These are phyloP conservation scores for Tetrapedia diversipes DNA, from an alignment of 2,888 invertebrate species.

Conservation along the genomic window DNA sequence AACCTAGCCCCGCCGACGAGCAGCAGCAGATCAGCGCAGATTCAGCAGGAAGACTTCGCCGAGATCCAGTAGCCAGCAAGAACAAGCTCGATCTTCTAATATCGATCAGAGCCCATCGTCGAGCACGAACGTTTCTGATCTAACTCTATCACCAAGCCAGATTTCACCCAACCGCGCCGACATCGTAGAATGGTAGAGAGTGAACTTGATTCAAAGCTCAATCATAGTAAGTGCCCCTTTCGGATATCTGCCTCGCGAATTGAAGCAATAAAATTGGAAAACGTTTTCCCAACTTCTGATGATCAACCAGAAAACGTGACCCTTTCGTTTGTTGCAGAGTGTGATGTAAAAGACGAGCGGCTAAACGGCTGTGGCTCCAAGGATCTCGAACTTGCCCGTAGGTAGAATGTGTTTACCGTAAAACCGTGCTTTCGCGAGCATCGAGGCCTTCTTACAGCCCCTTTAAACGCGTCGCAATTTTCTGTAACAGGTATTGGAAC, in stretches of 20 bases:
- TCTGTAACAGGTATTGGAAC: slow-evolving; percentile 84
- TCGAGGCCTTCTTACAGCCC: background rate
- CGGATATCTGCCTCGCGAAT: no score
- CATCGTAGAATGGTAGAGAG: slow-evolving; percentile 95
- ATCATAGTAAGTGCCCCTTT: slow-evolving; percentile 87
- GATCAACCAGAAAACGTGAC: no score
- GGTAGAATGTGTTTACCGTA: slow-evolving; percentile 53
- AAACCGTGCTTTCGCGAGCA: background rate
- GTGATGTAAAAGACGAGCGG: slow-evolving; percentile 94
- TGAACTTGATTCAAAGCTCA: slow-evolving; percentile 91
- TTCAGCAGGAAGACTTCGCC: slow-evolving; percentile 80
- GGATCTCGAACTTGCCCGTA: slow-evolving; percentile 87
- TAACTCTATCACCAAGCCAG: slow-evolving; percentile 76
- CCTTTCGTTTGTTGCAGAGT: slow-evolving; percentile 85
- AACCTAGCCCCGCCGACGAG: slow-evolving; percentile 81
- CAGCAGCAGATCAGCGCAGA: slow-evolving; percentile 81
- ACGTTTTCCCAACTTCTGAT: no score
- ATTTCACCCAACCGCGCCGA: slow-evolving; percentile 80
- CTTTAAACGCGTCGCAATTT: background rate
- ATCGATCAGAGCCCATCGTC: slow-evolving; percentile 60
- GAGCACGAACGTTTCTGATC: slow-evolving; percentile 65
- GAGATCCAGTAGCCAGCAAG: slow-evolving; percentile 61
- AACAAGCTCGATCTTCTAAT: slow-evolving; percentile 54
- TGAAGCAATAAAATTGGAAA: no score
- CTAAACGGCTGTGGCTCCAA: slow-evolving; percentile 91